These are phyloP conservation scores for Lingula anatina DNA, from an alignment of 2,888 invertebrate genomes.

Conservation along the genomic window DNA sequence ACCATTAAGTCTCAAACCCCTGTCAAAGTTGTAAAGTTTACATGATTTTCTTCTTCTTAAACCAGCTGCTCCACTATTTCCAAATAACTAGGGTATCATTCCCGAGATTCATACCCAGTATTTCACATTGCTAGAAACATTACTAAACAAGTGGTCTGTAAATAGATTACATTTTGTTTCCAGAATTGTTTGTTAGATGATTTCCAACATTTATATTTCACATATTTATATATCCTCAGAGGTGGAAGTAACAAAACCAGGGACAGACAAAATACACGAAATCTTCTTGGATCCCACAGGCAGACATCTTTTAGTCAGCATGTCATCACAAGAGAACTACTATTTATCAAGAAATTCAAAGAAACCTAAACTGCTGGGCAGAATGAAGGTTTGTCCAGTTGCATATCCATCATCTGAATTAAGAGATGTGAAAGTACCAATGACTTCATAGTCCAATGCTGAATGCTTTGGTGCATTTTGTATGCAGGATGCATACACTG, in stretches of 20 bases:
- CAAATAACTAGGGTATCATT: no score
- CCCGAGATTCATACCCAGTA: no score
- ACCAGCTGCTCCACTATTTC: no score
- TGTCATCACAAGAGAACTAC: slow-evolving; percentile 69
- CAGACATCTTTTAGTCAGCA: slow-evolving; percentile 73
- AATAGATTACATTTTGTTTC: slow-evolving; percentile 1
- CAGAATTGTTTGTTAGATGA: slow-evolving; percentile 6
- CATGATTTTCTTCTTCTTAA: no score
- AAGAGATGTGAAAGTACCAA: neutral
- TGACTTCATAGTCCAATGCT: no score
- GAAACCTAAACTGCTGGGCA: slow-evolving; percentile 64
- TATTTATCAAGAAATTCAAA: slow-evolving; percentile 73
- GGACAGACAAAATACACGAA: slow-evolving; percentile 44
- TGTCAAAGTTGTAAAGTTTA: no score
- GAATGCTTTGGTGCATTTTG: no score
- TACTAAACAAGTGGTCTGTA: neutral
- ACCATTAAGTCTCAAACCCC: no score
- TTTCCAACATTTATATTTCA: no score
- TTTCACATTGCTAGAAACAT: no score
- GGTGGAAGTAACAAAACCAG: slow-evolving; percentile 64
- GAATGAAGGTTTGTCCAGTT: slow-evolving; percentile 47
- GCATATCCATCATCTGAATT: neutral
- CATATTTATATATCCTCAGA: no score
- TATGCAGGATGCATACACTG: no score
- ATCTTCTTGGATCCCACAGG: slow-evolving; percentile 83